Percentiles rank a stretch among this genome's conserved stretches.
phyloP scores from a whole-genome alignment of 2,797 vertebrate genomes.

The Brotula barbata region DNA sequence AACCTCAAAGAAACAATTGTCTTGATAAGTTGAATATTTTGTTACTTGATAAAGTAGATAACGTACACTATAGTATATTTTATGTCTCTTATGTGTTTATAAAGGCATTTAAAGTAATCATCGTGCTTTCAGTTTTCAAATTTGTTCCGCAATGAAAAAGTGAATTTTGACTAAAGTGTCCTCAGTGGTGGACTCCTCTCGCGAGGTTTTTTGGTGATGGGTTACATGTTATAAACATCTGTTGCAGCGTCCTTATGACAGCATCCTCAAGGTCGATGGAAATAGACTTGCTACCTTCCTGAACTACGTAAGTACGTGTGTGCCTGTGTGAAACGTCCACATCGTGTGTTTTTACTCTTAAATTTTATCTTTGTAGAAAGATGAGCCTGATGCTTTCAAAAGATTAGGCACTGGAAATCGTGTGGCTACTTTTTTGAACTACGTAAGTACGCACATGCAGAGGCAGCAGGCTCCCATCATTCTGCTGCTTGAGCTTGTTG shows the following conservation, averaged over 20 bases:
- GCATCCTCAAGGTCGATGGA: conserved; percentile 91
- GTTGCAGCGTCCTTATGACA: conserved; percentile 99
- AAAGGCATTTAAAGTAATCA: background rate
- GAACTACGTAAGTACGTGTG: conserved; percentile 96
- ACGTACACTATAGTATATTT: background rate
- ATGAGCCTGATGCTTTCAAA: conserved; percentile 99
- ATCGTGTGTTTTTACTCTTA: conserved; percentile 81
- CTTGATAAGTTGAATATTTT: background rate
- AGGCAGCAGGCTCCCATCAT: conserved; percentile 1
- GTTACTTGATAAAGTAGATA: background rate
- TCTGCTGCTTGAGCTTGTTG: conserved; percentile 24
- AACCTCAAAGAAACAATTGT: background rate
- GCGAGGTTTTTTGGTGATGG: conserved; percentile 35
- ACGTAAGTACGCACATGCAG: conserved; percentile 90
- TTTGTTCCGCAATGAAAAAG: background rate
- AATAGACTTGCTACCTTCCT: conserved; percentile 99
- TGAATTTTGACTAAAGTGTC: conserved; percentile 16
- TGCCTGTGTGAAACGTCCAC: conserved; percentile 52
- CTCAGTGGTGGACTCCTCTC: conserved; percentile 39
- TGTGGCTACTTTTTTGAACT: conserved; percentile 98
- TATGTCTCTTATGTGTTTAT: background rate
- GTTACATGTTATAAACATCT: conserved; percentile 91
- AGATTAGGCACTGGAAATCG: conserved; percentile 99
- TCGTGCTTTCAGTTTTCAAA: background rate
- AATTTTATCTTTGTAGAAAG: conserved; percentile 97